These are phyloP conservation scores for Danio jaintianensis DNA, from an alignment of 2,797 vertebrate species.

Conservation along the genomic window DNA sequence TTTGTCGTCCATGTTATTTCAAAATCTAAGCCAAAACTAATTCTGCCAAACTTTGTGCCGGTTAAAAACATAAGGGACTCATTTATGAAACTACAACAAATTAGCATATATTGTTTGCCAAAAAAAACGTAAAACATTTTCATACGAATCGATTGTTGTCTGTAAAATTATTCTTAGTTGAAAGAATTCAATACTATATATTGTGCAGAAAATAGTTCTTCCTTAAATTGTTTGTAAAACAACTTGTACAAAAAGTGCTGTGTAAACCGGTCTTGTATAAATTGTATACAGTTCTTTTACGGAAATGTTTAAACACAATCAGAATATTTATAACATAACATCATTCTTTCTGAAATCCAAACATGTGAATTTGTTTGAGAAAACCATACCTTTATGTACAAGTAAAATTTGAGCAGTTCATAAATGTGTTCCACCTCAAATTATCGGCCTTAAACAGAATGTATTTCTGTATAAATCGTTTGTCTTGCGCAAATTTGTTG, in stretches of 20 bases:
- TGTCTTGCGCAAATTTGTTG: too few relatives aligned
- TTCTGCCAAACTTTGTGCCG: constrained; percentile 31
- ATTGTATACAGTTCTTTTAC: not conserved
- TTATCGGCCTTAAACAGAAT: too few relatives aligned
- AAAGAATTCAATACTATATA: not conserved
- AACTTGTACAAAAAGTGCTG: not conserved
- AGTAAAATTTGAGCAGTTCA: not conserved
- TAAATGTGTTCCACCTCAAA: too few relatives aligned
- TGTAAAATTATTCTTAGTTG: not conserved
- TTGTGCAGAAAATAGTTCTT: not conserved
- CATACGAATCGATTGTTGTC: not conserved
- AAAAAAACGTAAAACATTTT: not conserved
- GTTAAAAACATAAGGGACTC: not conserved
- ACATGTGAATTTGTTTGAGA: too few relatives aligned
- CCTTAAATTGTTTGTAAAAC: not conserved
- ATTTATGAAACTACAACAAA: constrained; percentile 11
- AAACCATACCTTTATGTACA: not conserved
- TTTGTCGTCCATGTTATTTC: constrained; percentile 31
- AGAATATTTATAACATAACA: too few relatives aligned
- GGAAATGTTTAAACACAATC: too few relatives aligned
- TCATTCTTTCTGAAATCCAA: too few relatives aligned
- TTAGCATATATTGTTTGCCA: not conserved
- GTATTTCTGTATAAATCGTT: too few relatives aligned
- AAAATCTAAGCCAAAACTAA: constrained; percentile 18
- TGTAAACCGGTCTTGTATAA: not conserved